Evolutionary conservation across 1,140 invertebrate species (phyloP).

Genomic region (Listronotus bonariensis): DNA sequence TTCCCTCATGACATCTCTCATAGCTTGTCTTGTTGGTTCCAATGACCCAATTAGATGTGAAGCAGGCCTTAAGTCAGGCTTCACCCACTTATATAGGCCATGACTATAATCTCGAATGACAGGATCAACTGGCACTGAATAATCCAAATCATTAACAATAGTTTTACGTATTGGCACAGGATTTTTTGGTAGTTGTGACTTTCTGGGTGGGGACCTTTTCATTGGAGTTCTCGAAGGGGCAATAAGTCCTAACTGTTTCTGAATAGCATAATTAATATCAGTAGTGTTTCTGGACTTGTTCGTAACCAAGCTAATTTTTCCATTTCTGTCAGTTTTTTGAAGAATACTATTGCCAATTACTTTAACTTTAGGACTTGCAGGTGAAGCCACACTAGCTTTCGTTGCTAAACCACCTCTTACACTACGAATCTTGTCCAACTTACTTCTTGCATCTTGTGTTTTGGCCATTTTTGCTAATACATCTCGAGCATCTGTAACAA

Average conservation of each 20-base stretch:
- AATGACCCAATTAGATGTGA: slow-evolving; percentile 42
- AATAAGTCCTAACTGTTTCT: slow-evolving; percentile 51
- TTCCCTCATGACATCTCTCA: slow-evolving; percentile 39
- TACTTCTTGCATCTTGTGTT: slow-evolving; percentile 66
- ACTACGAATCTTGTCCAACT: slow-evolving; percentile 61
- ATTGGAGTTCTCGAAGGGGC: slow-evolving; percentile 10
- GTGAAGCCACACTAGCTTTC: slow-evolving; percentile 10
- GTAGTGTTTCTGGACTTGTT: slow-evolving; percentile 55
- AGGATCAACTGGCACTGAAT: slow-evolving; percentile 8
- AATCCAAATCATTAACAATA: slow-evolving; percentile 46
- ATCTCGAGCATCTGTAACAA: slow-evolving; percentile 70
- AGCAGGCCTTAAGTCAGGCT: slow-evolving; percentile 40
- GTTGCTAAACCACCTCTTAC: slow-evolving; percentile 19
- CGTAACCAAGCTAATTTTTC: slow-evolving; percentile 59
- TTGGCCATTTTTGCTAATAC: slow-evolving; percentile 69
- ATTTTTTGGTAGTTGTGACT: slow-evolving; percentile 14
- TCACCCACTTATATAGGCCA: slow-evolving; percentile 44
- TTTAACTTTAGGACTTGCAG: slow-evolving; percentile 42
- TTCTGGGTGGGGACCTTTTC: slow-evolving; percentile 30
- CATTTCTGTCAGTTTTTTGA: slow-evolving; percentile 60
- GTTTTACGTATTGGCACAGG: slow-evolving; percentile 40
- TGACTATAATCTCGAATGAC: slow-evolving; percentile 28
- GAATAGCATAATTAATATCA: slow-evolving; percentile 50
- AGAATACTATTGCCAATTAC: slow-evolving; percentile 55
- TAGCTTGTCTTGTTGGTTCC: slow-evolving; percentile 39